Evolutionary conservation across 2,888 invertebrate species (phyloP), one percentile per base, ranked within the genome.

Genomic region (Microplitis deprimator): DNA sequence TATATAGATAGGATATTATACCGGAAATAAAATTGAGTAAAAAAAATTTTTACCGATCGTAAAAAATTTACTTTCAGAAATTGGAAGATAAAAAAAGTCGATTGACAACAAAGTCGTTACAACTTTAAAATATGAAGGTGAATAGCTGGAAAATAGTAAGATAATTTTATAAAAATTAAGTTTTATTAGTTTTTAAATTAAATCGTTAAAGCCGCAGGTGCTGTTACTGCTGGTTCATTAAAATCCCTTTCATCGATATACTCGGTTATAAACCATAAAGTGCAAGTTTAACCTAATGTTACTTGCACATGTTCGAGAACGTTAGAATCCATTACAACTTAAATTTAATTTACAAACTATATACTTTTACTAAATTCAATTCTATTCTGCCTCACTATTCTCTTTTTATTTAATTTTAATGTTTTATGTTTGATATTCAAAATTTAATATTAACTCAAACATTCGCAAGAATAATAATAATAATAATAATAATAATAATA

Each of bases 401-500:
- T 29, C 29, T 29, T 29, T 29, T 29, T 29, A 29, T 29, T 29
- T 29, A 29, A 29, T 29, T 29, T 29, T 29, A 29, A 29, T 29
- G 29, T 29, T 29, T 29, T 29, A 29, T 29, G 29, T 29, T 29
- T 29, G 29, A 29, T 29, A 29, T 29, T 29, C 29, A 1, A 29
- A 29, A 29, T 29, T 29, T 29, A 4, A 29, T 29, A 29, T 29
- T 2, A 29, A 29, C 29, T 29, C 4, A 29, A 29, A 29, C 29
- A 29, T 29, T 29, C 29, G 29, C 4, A 29, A 10, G 1, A 8
- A 50, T 10, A 50, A 10, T 8, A 8, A 13, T 50, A 8, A 50
- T 13, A 50, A 50, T 50, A 74, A 67, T 16, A 13, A 76, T 69
- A n/a, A 29, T 69, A 69, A 40, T 10, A 50, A 10, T 7, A 7